Evolutionary conservation across 2,113 vertebrate species (phyloP).

Genomic region (Calcarius ornatus): DNA sequence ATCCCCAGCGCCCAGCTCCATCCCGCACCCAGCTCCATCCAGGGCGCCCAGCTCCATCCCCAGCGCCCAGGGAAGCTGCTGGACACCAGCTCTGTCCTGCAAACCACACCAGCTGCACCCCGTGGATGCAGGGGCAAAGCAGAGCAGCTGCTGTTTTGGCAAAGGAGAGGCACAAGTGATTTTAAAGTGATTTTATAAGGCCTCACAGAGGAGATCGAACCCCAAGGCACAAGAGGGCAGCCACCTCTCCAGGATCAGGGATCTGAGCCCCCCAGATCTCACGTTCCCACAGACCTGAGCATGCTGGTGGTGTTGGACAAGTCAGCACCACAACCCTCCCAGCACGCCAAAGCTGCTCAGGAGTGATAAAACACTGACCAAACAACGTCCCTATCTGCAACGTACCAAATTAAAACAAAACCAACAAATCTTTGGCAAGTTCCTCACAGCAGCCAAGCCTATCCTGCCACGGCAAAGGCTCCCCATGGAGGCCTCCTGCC

Average conservation of each 20-base stretch:
- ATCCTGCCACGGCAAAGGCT: neutral
- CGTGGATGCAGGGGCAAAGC: neutral
- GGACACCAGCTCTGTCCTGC: neutral
- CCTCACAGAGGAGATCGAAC: neutral
- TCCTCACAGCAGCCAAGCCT: neutral
- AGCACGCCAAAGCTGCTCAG: neutral
- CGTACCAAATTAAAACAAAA: neutral
- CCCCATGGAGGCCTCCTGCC: slow-evolving; percentile 61
- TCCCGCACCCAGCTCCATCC: neutral
- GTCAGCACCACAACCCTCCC: neutral
- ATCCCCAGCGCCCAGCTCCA: too few species aligned
- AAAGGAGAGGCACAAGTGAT: neutral
- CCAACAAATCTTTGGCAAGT: slow-evolving; percentile 5
- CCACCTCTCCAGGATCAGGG: neutral
- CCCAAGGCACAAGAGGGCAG: neutral
- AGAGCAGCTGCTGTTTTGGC: neutral
- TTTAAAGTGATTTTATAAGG: neutral
- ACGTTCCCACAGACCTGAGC: neutral
- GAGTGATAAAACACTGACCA: neutral
- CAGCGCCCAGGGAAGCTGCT: neutral
- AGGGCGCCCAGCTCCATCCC: neutral
- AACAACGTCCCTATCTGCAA: neutral
- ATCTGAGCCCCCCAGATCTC: neutral
- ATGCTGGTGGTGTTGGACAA: neutral
- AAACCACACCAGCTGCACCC: neutral